phyloP scores from a whole-genome alignment of 1,140 invertebrate genomes.

The Wiebesia pumilae region DNA sequence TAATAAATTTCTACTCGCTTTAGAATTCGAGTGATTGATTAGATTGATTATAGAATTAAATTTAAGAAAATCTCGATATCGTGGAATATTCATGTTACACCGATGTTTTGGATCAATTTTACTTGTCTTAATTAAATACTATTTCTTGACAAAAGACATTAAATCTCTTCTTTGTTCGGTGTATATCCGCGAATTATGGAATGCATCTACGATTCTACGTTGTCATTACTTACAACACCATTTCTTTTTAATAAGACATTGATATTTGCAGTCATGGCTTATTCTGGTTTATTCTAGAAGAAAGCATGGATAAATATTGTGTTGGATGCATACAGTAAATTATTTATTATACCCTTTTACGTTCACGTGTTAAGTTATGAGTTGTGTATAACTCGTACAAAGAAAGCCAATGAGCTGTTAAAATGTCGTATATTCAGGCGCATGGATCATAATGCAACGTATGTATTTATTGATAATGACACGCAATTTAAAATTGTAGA shows the following conservation, averaged over 20 bases:
- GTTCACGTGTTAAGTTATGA: not conserved
- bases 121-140: not conserved
- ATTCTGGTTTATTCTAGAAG: not conserved
- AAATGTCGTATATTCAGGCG: not conserved
- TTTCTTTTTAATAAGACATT: not conserved
- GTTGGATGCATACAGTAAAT: not conserved
- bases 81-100: not conserved
- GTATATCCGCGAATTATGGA: not conserved
- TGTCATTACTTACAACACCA: not conserved
- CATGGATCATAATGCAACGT: not conserved
- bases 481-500: not conserved
- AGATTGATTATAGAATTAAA: not conserved
- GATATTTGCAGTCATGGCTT: not conserved
- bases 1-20: not conserved
- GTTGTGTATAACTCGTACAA: not conserved
- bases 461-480: not conserved
- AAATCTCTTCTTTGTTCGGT: not conserved
- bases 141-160: not conserved
- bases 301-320: not conserved
- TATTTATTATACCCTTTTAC: not conserved
- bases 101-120: not conserved
- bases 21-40: conserved; percentile 18
- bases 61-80: not conserved
- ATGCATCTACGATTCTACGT: not conserved
- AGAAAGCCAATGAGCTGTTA: not conserved